Conservation (phyloP, 2,797 vertebrate genomes). For the Poliocrania exsul region DNA sequence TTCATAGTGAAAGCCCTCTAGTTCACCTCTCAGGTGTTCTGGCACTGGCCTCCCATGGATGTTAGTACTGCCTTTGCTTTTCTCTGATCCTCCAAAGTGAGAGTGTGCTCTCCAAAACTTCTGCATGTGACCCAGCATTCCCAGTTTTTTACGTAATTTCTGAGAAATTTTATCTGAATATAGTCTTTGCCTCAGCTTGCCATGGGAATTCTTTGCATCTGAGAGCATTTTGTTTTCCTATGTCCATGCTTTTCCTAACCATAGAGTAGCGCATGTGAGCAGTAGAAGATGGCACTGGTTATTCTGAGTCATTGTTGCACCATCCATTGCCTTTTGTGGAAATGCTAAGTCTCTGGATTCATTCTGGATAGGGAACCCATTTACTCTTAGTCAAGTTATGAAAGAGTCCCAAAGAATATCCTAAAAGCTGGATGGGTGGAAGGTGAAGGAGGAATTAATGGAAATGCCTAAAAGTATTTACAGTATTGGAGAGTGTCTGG, state of each 20-base stretch:
- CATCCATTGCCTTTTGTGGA: neutral
- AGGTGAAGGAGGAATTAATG: neutral
- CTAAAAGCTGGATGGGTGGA: neutral
- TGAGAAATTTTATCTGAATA: neutral
- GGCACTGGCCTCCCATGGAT: neutral
- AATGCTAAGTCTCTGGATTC: neutral
- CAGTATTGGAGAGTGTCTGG: neutral
- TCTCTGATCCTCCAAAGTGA: neutral
- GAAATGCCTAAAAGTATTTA: neutral
- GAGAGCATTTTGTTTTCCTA: neutral
- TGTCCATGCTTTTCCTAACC: neutral
- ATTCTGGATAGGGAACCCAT: neutral
- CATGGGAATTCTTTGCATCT: neutral
- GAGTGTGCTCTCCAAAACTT: neutral
- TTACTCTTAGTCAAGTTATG: neutral
- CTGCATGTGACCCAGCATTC: neutral
- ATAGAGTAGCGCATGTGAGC: neutral
- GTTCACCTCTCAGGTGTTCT: neutral
- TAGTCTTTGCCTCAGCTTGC: neutral
- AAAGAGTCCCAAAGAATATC: neutral
- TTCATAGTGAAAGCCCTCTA: neutral
- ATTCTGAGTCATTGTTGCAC: neutral
- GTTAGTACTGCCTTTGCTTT: neutral
- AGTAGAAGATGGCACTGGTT: neutral
- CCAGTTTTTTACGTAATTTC: neutral